Evolutionary conservation across 2,888 invertebrate genomes (phyloP), one percentile per base, ranked within the genome.

Genomic region (Drosophila putrida): DNA sequence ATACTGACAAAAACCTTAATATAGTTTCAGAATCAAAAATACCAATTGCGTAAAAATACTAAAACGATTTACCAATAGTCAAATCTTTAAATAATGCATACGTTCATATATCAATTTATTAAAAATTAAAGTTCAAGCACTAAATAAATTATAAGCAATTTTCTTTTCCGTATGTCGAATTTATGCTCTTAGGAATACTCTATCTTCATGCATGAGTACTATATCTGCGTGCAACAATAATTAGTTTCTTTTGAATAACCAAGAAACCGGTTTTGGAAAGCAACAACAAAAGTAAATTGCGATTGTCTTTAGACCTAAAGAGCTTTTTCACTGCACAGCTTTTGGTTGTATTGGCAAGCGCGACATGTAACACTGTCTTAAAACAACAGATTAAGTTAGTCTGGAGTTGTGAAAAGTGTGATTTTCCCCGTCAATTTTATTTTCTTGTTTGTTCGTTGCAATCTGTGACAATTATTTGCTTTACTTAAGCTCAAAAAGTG

Each of bases 221-320:
- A n/a, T n/a, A 36, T 33, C 9, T 54, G 43, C 35, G 41, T n/a
- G 35, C 55, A 27, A 36, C 55, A 36, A 13, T 33, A 25, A 35
- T 51, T 58, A 47, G 54, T 59, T 63, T 62, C 60, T 77, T 60
- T 51, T 69, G 46, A 61, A 60, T 68, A 75, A 50, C 6, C 6
- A 47, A 15, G 49, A 78, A 78, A 75, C 79, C 70, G 75, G 79
- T 78, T 75, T 67, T 53, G n/a, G 15, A 27, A 33, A 27, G 53
- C 53, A 58, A 44, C 38, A 54, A 59, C 47, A 55, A 47, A 15
- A 25, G 39, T 41, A 57, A 46, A 53, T 55, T 33, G 55, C 28
- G 15, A 57, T 38, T 71, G 53, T 71, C 47, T 71, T 59, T 62
- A 62, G 62, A 47, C 69, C 44, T 10, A 43, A 62, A 60, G 70